phyloP scores from a whole-genome alignment of 2,797 vertebrate species.

The Acipenser ruthenus region DNA sequence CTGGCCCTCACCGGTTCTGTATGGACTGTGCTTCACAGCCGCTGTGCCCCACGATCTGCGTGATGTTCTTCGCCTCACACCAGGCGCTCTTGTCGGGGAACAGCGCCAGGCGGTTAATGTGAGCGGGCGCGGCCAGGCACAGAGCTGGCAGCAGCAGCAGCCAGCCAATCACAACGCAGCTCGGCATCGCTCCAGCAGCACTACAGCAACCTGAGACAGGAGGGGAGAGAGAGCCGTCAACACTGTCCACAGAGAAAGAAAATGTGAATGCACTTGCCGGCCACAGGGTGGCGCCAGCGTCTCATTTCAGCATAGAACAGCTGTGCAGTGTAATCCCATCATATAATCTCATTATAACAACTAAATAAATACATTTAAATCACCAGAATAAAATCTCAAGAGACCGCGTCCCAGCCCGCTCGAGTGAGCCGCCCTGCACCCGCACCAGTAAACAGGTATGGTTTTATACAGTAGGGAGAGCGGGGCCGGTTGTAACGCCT shows the following conservation, averaged over 20 bases:
- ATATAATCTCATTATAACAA: too few relatives aligned
- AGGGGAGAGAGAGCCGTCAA: neutral
- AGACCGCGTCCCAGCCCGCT: too few relatives aligned
- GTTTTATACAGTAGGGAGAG: too few relatives aligned
- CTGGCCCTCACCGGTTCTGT: slow-evolving; percentile 84
- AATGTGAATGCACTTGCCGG: slow-evolving; percentile 20
- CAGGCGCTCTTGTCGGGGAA: slow-evolving; percentile 98
- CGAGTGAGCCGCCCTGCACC: too few relatives aligned
- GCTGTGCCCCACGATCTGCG: slow-evolving; percentile 95
- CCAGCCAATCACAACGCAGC: slow-evolving; percentile 61
- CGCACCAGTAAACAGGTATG: too few relatives aligned
- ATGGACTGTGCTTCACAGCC: slow-evolving; percentile 93
- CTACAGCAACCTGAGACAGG: too few relatives aligned
- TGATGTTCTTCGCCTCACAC: slow-evolving; percentile 99
- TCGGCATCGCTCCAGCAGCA: slow-evolving; percentile 52
- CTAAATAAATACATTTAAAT: too few relatives aligned
- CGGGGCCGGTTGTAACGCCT: too few relatives aligned
- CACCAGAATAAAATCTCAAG: too few relatives aligned
- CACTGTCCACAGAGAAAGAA: slow-evolving; percentile 52
- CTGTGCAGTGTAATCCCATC: too few relatives aligned
- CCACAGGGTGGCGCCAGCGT: neutral
- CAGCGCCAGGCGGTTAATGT: slow-evolving; percentile 92
- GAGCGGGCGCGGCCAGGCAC: slow-evolving; percentile 74
- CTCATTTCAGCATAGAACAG: slow-evolving; percentile 20
- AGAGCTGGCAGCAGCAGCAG: slow-evolving; percentile 53